These are phyloP conservation scores for Xiphydria camelus DNA, from an alignment of 2,888 invertebrate genomes.

Conservation along the genomic window DNA sequence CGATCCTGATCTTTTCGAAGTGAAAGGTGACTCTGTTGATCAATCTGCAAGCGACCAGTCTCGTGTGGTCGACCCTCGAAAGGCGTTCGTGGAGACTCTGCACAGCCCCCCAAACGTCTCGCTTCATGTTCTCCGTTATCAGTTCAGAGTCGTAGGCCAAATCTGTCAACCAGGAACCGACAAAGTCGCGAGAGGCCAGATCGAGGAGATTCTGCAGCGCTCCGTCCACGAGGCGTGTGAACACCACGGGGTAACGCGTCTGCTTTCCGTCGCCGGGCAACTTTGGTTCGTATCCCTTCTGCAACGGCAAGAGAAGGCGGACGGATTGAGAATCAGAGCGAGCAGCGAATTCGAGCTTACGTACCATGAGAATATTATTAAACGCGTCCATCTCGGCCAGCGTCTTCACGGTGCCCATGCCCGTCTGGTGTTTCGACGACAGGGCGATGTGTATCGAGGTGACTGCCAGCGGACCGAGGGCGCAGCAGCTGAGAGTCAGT, in stretches of 20 bases:
- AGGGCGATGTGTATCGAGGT: constrained; percentile 69
- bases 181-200: constrained; percentile 77
- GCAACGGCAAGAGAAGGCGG: constrained; percentile 19
- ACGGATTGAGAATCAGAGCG: background rate
- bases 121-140: constrained; percentile 69
- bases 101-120: constrained; percentile 82
- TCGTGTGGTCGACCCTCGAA: constrained; percentile 77
- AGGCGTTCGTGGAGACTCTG: constrained; percentile 75
- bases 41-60: constrained; percentile 81
- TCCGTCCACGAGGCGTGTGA: constrained; percentile 82
- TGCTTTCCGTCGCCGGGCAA: constrained; percentile 54
- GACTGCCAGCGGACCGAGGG: constrained; percentile 57
- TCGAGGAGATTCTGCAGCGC: constrained; percentile 82
- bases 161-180: constrained; percentile 74
- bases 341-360: constrained; percentile 12
- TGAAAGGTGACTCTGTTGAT: constrained; percentile 80
- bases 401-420: constrained; percentile 64
- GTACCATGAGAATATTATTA: constrained; percentile 66
- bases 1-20: constrained; percentile 81
- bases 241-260: constrained; percentile 74
- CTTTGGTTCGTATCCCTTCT: constrained; percentile 49
- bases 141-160: constrained; percentile 70
- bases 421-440: constrained; percentile 69
- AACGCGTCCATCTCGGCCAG: constrained; percentile 67
- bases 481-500: constrained; percentile 46